Base-by-base conservation (phyloP, 2,888 invertebrate species). In the Heliconius hortense region DNA sequence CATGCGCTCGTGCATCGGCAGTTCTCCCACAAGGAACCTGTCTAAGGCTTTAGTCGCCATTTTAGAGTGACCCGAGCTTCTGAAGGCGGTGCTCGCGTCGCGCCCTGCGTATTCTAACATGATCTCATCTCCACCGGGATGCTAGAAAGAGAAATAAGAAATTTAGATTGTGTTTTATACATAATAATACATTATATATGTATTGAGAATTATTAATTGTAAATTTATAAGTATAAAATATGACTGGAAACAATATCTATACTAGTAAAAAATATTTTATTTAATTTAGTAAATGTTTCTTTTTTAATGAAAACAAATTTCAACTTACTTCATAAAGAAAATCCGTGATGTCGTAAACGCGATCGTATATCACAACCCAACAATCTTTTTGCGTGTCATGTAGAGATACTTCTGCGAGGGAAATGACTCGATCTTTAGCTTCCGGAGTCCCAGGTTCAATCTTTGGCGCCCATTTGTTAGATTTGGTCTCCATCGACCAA, bases 341-440 rank as follows among this genome's bases (percentile, higher is more conserved):
- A 59, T 95, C 94, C 1, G 97, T 96, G 72, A 97, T 95, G 84
- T 98, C 96, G 87, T 97, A 98, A 18, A 98, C 97, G 76, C 96
- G 96, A 91, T 98, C 98, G 87, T 97, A 97, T 68, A 98, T 95
- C n/a, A 97, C 95, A 72, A 98, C 94, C 98, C 98, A 98, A 88
- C 98, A 98, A 85, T 97, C 97, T 21, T 95, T 88, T 10, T 89
- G 88, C 26, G 94, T 94, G 85, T 97, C 97, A 85, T 98, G 98
- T 84, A 95, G 95, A 8, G 96, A 94, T 5, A 98, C 96, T 90
- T 98, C 96, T 71, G 96, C 95, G 72, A 98, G 91, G n/a, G 95
- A 94, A 73, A 97, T 96, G 62, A 90, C 88, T 48, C 90, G 89
- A 72, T 94, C 92, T 79, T 90, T 90, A 24, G 92, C 88, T 77